Conservation (phyloP, 2,113 vertebrate species). For the Donacobius atricapilla region DNA sequence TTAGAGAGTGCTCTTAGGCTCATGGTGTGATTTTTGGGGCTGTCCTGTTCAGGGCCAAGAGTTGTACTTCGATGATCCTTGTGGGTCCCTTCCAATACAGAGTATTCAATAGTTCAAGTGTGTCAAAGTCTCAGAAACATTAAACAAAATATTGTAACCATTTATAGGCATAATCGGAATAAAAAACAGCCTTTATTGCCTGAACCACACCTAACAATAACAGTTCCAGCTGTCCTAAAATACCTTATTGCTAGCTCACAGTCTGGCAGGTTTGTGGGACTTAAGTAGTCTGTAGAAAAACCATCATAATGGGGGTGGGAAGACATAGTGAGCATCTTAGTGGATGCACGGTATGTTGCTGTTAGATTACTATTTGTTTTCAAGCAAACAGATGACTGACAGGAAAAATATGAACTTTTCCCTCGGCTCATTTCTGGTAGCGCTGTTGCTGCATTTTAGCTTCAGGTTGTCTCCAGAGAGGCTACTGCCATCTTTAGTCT, state of each 20-base stretch:
- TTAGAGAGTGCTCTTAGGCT: not conserved
- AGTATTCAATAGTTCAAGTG: not conserved
- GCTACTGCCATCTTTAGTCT: not conserved
- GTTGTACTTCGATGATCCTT: fast-evolving
- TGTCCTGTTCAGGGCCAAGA: not conserved
- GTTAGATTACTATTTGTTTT: constrained; percentile 7
- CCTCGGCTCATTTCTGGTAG: constrained; percentile 40
- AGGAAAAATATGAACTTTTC: constrained; percentile 14
- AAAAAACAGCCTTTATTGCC: not conserved
- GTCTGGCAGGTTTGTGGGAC: not conserved
- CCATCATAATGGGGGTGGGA: not conserved
- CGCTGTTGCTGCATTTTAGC: not conserved
- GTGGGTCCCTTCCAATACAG: not conserved
- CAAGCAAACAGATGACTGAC: constrained; percentile 20
- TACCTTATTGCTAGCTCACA: not conserved
- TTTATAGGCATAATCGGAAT: not conserved
- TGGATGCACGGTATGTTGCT: not conserved
- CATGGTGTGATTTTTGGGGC: not conserved
- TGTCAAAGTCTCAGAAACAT: not conserved
- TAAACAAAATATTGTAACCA: not conserved
- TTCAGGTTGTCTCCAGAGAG: not conserved
- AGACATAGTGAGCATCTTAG: not conserved
- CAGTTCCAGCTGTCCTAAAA: not conserved
- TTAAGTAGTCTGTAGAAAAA: not conserved
- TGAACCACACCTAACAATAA: not conserved